Evolutionary conservation across 2,888 invertebrate species (phyloP).

Genomic region (Diaperis boleti): DNA sequence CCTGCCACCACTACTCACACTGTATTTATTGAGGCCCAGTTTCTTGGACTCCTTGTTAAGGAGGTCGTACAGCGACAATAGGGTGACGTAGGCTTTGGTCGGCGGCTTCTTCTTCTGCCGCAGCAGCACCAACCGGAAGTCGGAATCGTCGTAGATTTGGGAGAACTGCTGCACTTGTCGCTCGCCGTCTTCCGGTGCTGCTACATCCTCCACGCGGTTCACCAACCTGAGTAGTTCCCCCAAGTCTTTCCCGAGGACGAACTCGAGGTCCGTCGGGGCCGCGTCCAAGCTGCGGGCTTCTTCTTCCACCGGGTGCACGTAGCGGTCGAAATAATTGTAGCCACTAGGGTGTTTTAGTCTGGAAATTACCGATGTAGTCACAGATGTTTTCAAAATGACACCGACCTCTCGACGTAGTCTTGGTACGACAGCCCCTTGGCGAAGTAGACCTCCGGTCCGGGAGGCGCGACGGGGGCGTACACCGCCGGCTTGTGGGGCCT

Average conservation of each 20-base stretch:
- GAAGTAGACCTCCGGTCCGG: conserved; percentile 55
- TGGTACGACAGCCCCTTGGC: conserved; percentile 43
- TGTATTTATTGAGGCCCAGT: conserved; percentile 72
- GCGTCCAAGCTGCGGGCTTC: conserved; percentile 22
- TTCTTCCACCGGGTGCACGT: conserved; percentile 35
- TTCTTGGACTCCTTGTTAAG: conserved; percentile 76
- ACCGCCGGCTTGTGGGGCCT: conserved; percentile 63
- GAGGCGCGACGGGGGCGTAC: conserved; percentile 69
- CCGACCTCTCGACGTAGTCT: conserved; percentile 54
- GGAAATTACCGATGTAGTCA: too few species aligned
- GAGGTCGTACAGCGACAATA: conserved; percentile 74
- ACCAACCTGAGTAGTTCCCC: conserved; percentile 61
- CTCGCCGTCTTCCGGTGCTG: conserved; percentile 52
- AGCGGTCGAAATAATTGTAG: conserved; percentile 49
- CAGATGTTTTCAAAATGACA: too few species aligned
- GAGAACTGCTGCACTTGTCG: conserved; percentile 57
- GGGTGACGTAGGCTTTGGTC: conserved; percentile 71
- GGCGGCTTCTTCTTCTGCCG: conserved; percentile 69
- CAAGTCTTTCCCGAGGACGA: conserved; percentile 59
- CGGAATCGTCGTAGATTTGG: conserved; percentile 59
- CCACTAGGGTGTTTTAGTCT: conserved; percentile 51
- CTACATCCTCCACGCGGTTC: conserved; percentile 53
- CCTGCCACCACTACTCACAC: conserved; percentile 67
- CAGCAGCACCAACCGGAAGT: conserved; percentile 56
- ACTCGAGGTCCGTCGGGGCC: conserved; percentile 52